phyloP scores from a whole-genome alignment of 2,113 vertebrate genomes.

The Dicaeum eximium region DNA sequence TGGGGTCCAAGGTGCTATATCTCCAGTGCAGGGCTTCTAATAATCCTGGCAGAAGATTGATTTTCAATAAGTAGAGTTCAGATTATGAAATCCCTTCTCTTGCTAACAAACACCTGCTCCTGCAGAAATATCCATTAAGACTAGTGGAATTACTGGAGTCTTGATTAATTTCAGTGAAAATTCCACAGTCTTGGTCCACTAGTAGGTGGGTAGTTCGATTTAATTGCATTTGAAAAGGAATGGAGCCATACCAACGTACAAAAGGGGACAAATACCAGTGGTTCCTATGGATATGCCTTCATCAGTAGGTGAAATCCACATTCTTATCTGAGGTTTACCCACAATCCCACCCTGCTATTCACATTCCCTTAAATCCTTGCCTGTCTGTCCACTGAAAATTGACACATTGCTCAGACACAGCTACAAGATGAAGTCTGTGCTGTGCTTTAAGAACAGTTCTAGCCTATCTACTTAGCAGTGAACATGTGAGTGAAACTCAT shows the following conservation, averaged over 20 bases:
- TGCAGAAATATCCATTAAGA: background rate
- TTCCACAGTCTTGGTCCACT: background rate
- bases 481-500: background rate
- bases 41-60: background rate
- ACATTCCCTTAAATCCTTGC: background rate
- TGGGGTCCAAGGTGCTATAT: background rate
- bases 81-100: background rate
- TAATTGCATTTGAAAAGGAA: background rate
- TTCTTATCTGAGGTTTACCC: background rate
- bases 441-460: background rate
- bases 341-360: background rate
- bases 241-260: background rate
- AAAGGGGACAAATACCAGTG: background rate
- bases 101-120: background rate
- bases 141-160: background rate
- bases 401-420: background rate
- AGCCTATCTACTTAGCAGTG: background rate
- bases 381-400: background rate
- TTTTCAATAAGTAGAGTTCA: background rate
- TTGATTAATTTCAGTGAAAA: background rate
- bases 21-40: background rate
- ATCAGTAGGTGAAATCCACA: background rate
- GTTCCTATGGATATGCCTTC: background rate
- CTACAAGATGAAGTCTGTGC: background rate
- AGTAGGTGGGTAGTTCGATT: background rate